Evolutionary conservation across 2,113 vertebrate genomes (phyloP), one percentile per base, ranked within the genome.

Genomic region (Esox niger): DNA sequence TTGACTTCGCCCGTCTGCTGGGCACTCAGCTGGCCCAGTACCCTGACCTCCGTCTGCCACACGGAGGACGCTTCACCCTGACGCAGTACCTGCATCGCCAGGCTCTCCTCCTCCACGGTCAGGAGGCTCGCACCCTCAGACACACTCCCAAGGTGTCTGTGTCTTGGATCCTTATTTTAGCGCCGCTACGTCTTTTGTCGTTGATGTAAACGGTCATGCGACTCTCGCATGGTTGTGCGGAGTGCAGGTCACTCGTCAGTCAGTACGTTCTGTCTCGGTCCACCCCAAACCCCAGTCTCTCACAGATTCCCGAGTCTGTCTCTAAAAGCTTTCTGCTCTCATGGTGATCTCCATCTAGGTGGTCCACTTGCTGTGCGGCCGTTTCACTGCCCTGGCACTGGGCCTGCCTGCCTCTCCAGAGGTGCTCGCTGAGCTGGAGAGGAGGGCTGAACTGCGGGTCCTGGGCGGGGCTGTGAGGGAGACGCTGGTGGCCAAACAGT

Each of bases 1-100:
- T 91, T 80, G 89, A 91, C 81, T 94, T 94, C 59, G 90, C 88
- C 25, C 86, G 88, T 23, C 82, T 93, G 62, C 68, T 93, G 26
- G 69, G 76, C 56, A 83, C 89, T 5, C 90, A 93, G 72, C 79
- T 91, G 70, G 62, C 79, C n/a, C 88, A 91, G 58, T 93, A 89
- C 66, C 87, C 92, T 0, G 78, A 84, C 68, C 84, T 84, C 31
- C 78, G 69, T 55, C 68, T 82, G 71, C 75, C 82, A 6, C 85
- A 89, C 1, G 84, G 89, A 30, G 74, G 76, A 6, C 74, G 80
- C 23, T 91, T 93, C 78, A 92, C 87, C 55, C 82, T 94, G 65
- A 79, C 82, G 68, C 90, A 91, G 71, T 88, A 93, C 70, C 82
- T 93, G 3, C 86, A 85, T 64, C 79, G 86, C 59, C 92, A 93